phyloP scores from a whole-genome alignment of 1,140 invertebrate genomes.

The Diachasma alloeum region DNA sequence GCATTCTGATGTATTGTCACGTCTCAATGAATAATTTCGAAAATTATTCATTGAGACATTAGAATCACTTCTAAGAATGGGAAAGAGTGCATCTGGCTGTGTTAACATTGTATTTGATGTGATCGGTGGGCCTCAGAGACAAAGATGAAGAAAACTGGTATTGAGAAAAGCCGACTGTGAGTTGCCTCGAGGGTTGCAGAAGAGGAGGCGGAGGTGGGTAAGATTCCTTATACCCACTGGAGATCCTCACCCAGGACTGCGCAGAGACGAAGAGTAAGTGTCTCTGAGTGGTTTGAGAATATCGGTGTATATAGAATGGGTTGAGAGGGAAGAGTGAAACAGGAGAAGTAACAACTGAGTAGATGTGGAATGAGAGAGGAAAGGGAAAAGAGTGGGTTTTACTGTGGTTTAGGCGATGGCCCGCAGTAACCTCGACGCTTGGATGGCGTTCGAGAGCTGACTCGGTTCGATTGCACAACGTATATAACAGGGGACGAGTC shows the following conservation, averaged over 20 bases:
- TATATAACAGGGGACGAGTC: neutral
- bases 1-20: neutral
- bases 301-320: neutral
- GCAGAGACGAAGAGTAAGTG: constrained; percentile 15
- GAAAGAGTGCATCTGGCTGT: neutral
- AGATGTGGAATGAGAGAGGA: neutral
- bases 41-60: no score
- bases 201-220: no score
- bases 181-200: neutral
- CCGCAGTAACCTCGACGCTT: constrained; percentile 24
- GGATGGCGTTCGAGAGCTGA: constrained; percentile 27
- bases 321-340: neutral
- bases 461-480: constrained; percentile 31
- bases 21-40: neutral
- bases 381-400: constrained; percentile 18
- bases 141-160: constrained; percentile 15
- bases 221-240: neutral
- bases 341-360: neutral
- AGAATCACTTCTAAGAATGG: neutral
- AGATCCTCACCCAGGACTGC: constrained; percentile 2
- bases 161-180: constrained; percentile 5
- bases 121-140: neutral
- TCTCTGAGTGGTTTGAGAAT: constrained; percentile 14
- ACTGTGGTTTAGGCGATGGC: constrained; percentile 32
- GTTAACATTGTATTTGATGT: constrained; percentile 15